These are phyloP conservation scores for Eulemur rufifrons DNA, from an alignment of 2,113 vertebrate genomes.

Conservation along the genomic window DNA sequence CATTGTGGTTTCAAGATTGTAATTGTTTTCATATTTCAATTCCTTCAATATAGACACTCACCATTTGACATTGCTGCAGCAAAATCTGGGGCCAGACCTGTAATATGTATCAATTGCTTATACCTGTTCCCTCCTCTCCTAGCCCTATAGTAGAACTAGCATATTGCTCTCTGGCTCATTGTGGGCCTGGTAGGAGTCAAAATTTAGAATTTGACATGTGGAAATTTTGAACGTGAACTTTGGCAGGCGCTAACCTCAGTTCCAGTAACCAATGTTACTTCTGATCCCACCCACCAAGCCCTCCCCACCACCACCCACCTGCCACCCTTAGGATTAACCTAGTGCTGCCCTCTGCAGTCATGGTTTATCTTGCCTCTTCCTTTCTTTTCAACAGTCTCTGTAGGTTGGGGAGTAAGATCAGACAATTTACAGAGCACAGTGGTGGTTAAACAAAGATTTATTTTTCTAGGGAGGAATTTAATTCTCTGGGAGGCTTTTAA, in stretches of 20 bases:
- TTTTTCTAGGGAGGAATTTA: neutral
- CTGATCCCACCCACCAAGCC: neutral
- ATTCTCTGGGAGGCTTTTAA: conserved; percentile 26
- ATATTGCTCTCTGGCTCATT: neutral
- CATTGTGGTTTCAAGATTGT: neutral
- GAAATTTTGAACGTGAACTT: neutral
- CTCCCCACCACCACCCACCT: neutral
- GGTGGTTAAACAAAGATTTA: neutral
- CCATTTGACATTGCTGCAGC: neutral
- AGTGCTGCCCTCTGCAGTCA: neutral
- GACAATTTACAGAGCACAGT: neutral
- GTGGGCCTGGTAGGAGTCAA: neutral
- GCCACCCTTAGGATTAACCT: neutral
- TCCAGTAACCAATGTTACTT: neutral
- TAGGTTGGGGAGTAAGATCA: neutral
- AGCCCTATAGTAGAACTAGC: neutral
- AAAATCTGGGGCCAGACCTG: neutral
- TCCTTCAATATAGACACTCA: neutral
- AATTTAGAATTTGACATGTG: neutral
- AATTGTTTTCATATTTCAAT: neutral
- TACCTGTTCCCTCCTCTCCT: neutral
- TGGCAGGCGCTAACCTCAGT: neutral
- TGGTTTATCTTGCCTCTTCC: neutral
- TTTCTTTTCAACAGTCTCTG: neutral
- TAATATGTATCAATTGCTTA: neutral